Conservation (phyloP, 2,888 invertebrate genomes). For the Ennomos erosarius region DNA sequence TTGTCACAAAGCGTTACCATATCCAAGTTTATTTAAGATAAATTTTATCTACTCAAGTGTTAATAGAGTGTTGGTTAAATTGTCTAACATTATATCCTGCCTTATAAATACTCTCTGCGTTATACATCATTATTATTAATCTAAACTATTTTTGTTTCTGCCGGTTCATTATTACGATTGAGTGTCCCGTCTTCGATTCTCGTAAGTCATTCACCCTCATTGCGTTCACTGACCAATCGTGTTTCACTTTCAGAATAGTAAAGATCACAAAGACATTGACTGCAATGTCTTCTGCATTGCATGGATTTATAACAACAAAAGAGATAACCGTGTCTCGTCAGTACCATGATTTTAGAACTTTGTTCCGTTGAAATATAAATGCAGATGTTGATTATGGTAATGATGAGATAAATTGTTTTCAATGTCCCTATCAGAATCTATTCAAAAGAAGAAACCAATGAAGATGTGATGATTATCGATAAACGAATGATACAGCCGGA, state of each 20-base stretch:
- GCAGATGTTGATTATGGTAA: no score
- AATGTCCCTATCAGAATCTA: constrained; percentile 16
- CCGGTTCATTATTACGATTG: constrained; percentile 1
- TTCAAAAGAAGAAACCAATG: constrained; percentile 14
- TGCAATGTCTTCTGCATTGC: constrained; percentile 27
- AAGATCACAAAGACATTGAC: constrained; percentile 2
- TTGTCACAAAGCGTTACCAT: constrained; percentile 18
- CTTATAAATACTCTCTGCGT: no score
- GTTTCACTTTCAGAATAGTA: constrained; percentile 18
- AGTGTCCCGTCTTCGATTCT: constrained; percentile 27
- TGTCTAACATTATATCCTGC: no score
- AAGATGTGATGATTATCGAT: constrained; percentile 51
- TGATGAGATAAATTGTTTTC: background rate
- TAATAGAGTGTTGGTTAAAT: no score
- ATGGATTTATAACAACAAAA: no score
- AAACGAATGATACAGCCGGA: constrained; percentile 64
- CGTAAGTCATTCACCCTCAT: constrained; percentile 56
- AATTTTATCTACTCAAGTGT: no score
- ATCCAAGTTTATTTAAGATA: constrained; percentile 3
- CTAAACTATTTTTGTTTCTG: no score
- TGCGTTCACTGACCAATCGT: constrained; percentile 39
- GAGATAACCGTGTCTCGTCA: no score
- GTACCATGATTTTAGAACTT: no score
- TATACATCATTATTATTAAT: no score
- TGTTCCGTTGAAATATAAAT: no score